Conservation (phyloP, 2,888 invertebrate species). For the Mycogona germanica region DNA sequence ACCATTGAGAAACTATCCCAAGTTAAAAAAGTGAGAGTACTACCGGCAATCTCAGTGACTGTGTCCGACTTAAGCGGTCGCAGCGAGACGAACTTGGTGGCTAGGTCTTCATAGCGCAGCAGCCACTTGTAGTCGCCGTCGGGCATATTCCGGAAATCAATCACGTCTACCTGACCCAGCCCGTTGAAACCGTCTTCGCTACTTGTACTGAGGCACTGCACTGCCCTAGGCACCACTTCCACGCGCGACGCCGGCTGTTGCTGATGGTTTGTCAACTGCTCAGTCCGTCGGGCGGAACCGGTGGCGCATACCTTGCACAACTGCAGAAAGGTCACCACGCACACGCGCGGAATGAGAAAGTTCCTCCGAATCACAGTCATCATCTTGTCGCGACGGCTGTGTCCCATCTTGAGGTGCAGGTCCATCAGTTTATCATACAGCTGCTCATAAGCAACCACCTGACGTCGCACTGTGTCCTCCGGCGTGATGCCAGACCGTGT, state of each 20-base stretch:
- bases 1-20: no score
- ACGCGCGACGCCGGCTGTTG: no score
- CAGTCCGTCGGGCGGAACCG: no score
- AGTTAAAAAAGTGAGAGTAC: no score
- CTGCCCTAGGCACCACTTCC: no score
- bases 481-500: no score
- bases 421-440: background rate
- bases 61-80: slow-evolving; percentile 12
- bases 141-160: slow-evolving; percentile 16
- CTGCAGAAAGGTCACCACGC: slow-evolving; percentile 1
- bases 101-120: slow-evolving; percentile 20
- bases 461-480: no score
- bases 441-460: slow-evolving; percentile 4
- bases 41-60: slow-evolving; percentile 16
- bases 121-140: slow-evolving; percentile 14
- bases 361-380: background rate
- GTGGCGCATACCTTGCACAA: no score
- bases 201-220: no score
- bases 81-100: slow-evolving; percentile 17
- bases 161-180: slow-evolving; percentile 19
- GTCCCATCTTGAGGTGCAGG: slow-evolving; percentile 3
- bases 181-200: background rate
- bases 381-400: slow-evolving; percentile 7
- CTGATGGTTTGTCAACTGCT: no score
- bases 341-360: background rate